Percentiles rank a stretch among this genome's conserved stretches.
These are phyloP conservation scores for Cantharis nigra DNA, from an alignment of 2,888 invertebrate genomes.

Conservation along the genomic window DNA sequence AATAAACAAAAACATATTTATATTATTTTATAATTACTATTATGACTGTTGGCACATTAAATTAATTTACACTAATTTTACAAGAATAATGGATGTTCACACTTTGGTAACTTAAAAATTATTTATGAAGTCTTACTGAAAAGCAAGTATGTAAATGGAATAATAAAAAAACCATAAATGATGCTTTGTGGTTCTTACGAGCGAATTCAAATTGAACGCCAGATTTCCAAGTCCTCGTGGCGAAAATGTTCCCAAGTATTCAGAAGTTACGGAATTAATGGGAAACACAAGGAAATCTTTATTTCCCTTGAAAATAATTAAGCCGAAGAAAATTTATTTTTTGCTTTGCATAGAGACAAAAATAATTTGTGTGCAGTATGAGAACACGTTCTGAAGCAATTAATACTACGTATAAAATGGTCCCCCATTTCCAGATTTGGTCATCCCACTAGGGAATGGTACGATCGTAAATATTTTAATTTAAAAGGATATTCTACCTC, in stretches of 20 bases:
- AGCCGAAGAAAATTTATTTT: neutral
- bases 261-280: too few species aligned
- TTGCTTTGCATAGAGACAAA: neutral
- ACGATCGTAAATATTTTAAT: neutral
- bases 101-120: neutral
- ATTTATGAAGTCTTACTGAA: neutral
- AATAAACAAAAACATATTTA: neutral
- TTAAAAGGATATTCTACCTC: neutral
- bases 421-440: neutral
- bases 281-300: neutral
- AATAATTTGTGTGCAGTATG: neutral
- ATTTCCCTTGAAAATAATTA: neutral
- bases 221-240: neutral
- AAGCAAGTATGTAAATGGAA: neutral
- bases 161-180: neutral
- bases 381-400: neutral
- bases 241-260: too few species aligned
- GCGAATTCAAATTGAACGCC: too few species aligned
- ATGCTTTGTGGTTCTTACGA: neutral
- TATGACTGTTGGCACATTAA: neutral
- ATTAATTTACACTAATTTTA: neutral
- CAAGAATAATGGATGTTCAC: neutral
- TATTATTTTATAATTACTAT: neutral
- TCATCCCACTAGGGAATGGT: neutral
- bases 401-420: neutral